Conservation (phyloP, 2,797 vertebrate species). For the Crossoptilon crossoptilon region DNA sequence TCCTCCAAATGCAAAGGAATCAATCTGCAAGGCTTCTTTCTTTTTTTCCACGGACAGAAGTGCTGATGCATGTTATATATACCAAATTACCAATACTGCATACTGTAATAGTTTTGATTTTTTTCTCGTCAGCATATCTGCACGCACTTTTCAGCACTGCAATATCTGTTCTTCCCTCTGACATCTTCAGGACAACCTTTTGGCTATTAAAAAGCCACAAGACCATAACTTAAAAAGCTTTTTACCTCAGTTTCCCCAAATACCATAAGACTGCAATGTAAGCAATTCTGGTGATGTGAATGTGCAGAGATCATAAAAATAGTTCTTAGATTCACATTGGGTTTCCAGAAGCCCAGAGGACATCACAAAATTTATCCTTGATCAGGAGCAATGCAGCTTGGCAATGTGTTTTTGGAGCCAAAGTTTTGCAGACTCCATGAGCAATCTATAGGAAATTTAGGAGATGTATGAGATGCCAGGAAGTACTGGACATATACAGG, state of each 20-base stretch:
- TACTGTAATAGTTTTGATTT: background rate
- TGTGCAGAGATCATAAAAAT: background rate
- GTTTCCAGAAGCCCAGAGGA: too few species aligned
- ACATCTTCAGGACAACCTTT: background rate
- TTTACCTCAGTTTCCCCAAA: background rate
- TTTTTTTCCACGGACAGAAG: background rate
- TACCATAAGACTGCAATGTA: background rate
- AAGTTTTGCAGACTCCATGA: background rate
- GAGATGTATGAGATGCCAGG: too few species aligned
- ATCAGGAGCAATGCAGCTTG: background rate
- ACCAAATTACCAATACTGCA: background rate
- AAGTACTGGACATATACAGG: too few species aligned
- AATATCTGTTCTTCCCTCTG: too few species aligned
- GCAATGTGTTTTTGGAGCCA: background rate
- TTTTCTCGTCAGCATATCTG: background rate
- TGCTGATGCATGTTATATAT: background rate
- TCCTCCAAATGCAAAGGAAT: background rate
- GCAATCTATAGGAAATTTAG: too few species aligned
- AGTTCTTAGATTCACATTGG: background rate
- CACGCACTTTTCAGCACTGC: background rate
- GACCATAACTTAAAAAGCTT: background rate
- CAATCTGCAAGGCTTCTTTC: background rate
- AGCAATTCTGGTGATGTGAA: background rate
- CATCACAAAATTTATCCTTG: too few species aligned
- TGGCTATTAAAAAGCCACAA: background rate